phyloP scores from a whole-genome alignment of 2,888 invertebrate species.

The Embidobia sp. region DNA sequence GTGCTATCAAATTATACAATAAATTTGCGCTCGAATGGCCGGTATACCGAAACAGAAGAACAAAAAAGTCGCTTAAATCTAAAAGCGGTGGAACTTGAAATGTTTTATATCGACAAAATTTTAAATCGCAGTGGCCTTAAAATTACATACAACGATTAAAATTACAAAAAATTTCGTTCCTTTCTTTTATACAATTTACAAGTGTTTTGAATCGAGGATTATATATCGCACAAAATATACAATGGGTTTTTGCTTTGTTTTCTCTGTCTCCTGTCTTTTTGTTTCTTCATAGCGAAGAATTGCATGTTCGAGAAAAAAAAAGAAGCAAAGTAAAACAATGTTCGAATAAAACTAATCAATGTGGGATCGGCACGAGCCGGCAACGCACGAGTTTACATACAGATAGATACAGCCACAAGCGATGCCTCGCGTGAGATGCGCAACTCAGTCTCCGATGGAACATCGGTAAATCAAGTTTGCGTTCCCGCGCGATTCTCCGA shows the following conservation, averaged over 20 bases:
- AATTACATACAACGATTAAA: conserved; percentile 31
- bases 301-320: conserved; percentile 4
- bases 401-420: conserved; percentile 64
- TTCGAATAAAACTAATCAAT: conserved; percentile 18
- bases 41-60: conserved; percentile 6
- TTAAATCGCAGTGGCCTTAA: conserved; percentile 13
- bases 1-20: conserved; percentile 56
- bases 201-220: conserved; percentile 30
- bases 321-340: too few species aligned
- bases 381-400: conserved; percentile 60
- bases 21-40: conserved; percentile 11
- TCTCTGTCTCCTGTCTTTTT: background rate
- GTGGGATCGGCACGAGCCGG: conserved; percentile 56
- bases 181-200: conserved; percentile 57
- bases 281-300: background rate
- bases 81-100: conserved; percentile 17
- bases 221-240: conserved; percentile 40
- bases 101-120: conserved; percentile 4
- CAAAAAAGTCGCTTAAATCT: conserved; percentile 3
- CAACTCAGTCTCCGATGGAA: conserved; percentile 19
- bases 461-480: conserved; percentile 29
- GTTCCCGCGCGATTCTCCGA: conserved; percentile 45
- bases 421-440: conserved; percentile 44
- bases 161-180: conserved; percentile 40
- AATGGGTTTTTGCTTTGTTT: background rate